Percentiles rank a stretch among this genome's conserved stretches.
Conservation (phyloP, 2,113 vertebrate species). For the Ranitomeya variabilis region DNA sequence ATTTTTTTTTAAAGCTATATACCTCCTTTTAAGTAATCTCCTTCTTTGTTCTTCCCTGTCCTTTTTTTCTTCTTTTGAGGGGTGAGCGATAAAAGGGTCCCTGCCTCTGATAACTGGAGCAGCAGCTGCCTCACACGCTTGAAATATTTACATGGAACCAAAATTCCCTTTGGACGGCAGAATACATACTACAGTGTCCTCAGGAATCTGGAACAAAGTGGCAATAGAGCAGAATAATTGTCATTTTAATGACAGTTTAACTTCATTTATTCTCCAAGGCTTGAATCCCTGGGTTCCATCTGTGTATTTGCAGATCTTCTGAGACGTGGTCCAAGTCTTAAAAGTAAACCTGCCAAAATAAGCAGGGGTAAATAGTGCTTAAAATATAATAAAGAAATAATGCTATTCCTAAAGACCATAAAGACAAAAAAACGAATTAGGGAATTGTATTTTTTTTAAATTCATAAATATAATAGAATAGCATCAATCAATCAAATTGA, state of each 20-base stretch:
- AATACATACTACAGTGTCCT: constrained; percentile 47
- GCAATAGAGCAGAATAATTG: constrained; percentile 48
- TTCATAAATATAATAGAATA: too few species aligned
- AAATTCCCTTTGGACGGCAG: constrained; percentile 46
- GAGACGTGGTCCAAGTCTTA: not conserved
- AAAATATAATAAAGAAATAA: not conserved
- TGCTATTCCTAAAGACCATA: not conserved
- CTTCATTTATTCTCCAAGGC: not conserved
- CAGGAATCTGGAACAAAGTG: constrained; percentile 44
- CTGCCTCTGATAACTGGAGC: not conserved
- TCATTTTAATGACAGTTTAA: constrained; percentile 53
- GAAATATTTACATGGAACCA: constrained; percentile 51
- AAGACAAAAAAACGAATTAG: not conserved
- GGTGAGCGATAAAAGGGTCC: not conserved
- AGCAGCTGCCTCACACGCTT: constrained; percentile 52
- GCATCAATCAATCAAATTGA: too few species aligned
- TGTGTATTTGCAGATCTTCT: constrained; percentile 15
- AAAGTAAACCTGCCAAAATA: not conserved
- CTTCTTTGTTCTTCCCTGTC: not conserved
- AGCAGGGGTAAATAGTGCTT: not conserved
- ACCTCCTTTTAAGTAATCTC: not conserved
- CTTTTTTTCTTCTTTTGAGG: not conserved
- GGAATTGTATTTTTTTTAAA: too few species aligned
- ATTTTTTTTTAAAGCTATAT: constrained; percentile 3
- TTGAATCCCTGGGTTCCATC: not conserved